Conservation (phyloP, 1,140 invertebrate genomes). For the Drosophila persimilis region DNA sequence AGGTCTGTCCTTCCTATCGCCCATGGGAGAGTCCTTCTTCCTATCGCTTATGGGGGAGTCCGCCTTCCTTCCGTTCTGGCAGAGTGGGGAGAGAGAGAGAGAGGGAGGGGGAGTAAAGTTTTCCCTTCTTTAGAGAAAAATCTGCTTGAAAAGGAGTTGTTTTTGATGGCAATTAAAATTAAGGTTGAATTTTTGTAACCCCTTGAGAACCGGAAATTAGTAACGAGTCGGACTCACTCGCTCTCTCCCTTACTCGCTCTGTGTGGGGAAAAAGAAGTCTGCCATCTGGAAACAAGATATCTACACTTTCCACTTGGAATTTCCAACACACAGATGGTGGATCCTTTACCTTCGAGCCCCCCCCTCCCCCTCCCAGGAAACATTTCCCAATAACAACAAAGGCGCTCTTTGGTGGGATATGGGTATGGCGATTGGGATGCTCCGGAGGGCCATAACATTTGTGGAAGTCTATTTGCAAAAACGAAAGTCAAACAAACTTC, state of each 20-base stretch:
- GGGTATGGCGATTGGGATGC: background rate
- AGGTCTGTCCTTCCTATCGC: too few species aligned
- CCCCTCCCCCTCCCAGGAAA: background rate
- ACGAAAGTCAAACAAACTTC: slow-evolving; percentile 64
- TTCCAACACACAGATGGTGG: too few species aligned
- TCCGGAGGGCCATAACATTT: slow-evolving; percentile 65
- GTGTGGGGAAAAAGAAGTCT: too few species aligned
- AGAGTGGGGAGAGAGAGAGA: too few species aligned
- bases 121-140: background rate
- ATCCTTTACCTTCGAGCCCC: too few species aligned
- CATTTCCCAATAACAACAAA: slow-evolving; percentile 3
- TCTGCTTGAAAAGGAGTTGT: background rate
- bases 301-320: slow-evolving; percentile 5
- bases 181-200: slow-evolving; percentile 52
- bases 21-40: too few species aligned
- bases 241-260: too few species aligned
- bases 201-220: slow-evolving; percentile 55
- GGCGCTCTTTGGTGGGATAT: background rate
- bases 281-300: slow-evolving; percentile 44
- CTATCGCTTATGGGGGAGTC: too few species aligned
- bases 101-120: too few species aligned
- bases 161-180: slow-evolving; percentile 49
- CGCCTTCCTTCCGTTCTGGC: slow-evolving; percentile 4
- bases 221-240: slow-evolving; percentile 3
- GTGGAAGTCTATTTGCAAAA: slow-evolving; percentile 70